Evolutionary conservation across 1,140 invertebrate species (phyloP).

Genomic region (Panonychus citri): DNA sequence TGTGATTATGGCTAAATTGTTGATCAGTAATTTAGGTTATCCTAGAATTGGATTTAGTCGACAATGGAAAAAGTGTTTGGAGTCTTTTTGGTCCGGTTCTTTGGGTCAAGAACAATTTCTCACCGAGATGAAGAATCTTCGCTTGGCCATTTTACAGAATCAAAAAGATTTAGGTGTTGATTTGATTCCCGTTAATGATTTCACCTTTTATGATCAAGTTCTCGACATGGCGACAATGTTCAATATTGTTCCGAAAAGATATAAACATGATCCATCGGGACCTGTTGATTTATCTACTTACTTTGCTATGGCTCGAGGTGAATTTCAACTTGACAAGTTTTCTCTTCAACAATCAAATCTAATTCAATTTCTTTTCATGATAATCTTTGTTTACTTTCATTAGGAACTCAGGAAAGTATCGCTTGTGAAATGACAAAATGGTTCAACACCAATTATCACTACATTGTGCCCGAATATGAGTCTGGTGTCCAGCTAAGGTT

Average conservation of each 20-base stretch:
- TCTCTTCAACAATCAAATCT: too few relatives aligned
- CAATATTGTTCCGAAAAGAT: background rate
- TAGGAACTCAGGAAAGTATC: background rate
- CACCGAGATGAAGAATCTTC: background rate
- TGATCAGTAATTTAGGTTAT: background rate
- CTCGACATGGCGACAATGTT: background rate
- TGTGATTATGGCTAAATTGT: background rate
- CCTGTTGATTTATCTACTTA: background rate
- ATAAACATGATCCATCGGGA: background rate
- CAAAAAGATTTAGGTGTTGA: background rate
- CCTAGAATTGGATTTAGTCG: background rate
- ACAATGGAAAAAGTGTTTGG: background rate
- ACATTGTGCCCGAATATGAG: background rate
- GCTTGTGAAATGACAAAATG: background rate
- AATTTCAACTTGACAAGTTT: background rate
- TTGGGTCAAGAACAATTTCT: background rate
- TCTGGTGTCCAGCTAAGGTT: background rate
- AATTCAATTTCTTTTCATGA: too few relatives aligned
- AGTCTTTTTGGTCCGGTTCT: background rate
- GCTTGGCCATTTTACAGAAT: background rate
- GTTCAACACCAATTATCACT: constrained; percentile 1
- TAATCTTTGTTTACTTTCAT: background rate
- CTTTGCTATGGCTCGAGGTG: background rate
- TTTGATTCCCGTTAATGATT: background rate
- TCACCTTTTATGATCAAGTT: background rate